Base-by-base conservation (phyloP, 30 jellyfish, hydroid and myxozoan species). In the Pseudorhiza aurosa region DNA sequence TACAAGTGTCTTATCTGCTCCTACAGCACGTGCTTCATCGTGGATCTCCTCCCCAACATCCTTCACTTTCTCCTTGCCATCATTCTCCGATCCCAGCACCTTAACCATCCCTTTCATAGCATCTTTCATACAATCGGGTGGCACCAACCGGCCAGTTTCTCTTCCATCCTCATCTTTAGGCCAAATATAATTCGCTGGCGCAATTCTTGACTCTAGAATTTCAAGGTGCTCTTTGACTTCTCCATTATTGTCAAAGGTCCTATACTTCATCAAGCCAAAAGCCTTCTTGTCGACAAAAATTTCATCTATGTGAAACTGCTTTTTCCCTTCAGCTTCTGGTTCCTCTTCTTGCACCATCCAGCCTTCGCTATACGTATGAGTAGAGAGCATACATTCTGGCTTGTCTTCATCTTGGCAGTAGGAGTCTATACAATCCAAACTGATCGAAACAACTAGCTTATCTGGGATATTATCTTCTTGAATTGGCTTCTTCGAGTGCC, bases 261-360 rank as follows among this genome's bases (percentile, higher is more conserved):
- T 46, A 45, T 78, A 63, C 32, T 78, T 78, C 22, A 78, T 78
- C 53, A 78, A 82, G 9, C 90, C 90, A 46, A 78, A 78, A 0
- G 90, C 90, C n/a, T 45, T 18, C 67, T 47, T 63, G 55, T 78
- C 90, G n/a, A 78, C 90, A 31, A 8, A 57, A 24, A 78, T 78
- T 0, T 78, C 78, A 42, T 78, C 90, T 25, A 78, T 47, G 27
- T 53, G 30, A 36, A 78, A 78, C 11, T 47, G 49, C 65, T 33
- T 49, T 25, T 63, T 78, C 17, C 30, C 51, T 1, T 51, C 50
- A 32, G 72, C 24, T 8, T 59, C 74, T 25, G 58, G 30, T 6
- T n/a, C 42, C 33, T 78, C 90, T 24, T 63, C 72, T 25, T 44
- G 81, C 29, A 78, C 69, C 90, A 78, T 78, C 90, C 90, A 78